These are phyloP conservation scores for Cyprinodon brontotheroides DNA, from an alignment of 2,113 vertebrate genomes.

Conservation along the genomic window DNA sequence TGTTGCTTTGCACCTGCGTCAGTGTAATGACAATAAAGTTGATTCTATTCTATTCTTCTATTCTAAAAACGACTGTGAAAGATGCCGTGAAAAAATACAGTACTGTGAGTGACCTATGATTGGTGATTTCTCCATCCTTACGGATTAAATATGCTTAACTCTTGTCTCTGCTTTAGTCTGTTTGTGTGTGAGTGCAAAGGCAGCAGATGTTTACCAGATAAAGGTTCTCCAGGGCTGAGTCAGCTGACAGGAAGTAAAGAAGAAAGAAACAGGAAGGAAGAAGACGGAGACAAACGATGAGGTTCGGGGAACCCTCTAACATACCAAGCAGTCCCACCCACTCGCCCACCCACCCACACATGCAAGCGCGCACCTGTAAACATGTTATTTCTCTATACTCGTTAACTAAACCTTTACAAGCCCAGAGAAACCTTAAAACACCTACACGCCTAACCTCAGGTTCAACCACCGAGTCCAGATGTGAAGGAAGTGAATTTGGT, in stretches of 20 bases:
- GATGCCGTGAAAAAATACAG: not conserved
- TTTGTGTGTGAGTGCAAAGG: conserved; percentile 3
- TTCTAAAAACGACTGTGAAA: not conserved
- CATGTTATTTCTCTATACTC: conserved; percentile 14
- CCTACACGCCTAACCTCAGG: conserved; percentile 17
- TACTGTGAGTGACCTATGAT: not conserved
- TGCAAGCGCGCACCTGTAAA: not conserved
- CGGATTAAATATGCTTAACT: not conserved
- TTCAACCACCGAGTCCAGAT: conserved; percentile 7
- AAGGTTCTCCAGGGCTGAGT: conserved; percentile 61
- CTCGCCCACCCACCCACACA: conserved; percentile 18
- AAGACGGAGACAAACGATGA: conserved; percentile 49
- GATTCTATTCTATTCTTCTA: too few relatives aligned
- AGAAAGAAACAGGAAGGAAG: conserved; percentile 69
- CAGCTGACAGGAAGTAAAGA: conserved; percentile 77
- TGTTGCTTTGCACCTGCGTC: too few relatives aligned
- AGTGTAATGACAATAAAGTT: too few relatives aligned
- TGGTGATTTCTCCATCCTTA: not conserved
- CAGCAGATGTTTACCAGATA: conserved; percentile 64
- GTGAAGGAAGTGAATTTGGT: not conserved
- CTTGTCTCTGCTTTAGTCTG: not conserved
- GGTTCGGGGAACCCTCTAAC: conserved; percentile 73
- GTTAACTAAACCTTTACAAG: conserved; percentile 14
- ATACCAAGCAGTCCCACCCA: conserved; percentile 44
- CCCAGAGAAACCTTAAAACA: conserved; percentile 5